Base-by-base conservation (phyloP, 2,888 invertebrate genomes). In the Hemithea aestivaria region DNA sequence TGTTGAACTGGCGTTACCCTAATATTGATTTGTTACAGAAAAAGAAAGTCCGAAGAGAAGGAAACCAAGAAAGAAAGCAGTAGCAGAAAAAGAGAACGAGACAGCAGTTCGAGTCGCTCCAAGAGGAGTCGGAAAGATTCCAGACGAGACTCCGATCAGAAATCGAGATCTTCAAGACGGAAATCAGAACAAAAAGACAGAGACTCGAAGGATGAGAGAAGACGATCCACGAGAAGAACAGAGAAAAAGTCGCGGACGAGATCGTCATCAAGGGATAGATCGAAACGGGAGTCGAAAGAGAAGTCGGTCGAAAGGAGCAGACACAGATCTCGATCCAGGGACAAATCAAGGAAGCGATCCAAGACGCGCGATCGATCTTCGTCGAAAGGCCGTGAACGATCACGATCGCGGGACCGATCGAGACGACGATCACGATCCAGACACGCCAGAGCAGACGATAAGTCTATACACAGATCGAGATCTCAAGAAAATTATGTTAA, bases 401-500 rank as follows among this genome's bases (percentile, higher is more conserved):
- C 78, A 7, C 48, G 52, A 1, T 66, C 66, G 2, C 55, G 56
- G 2, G 55, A 45, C n/a, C 62, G 62, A 1, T 60, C 71, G 4
- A 55, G 59, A 2, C 62, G 62, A 2, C 58, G 67, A 1, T 65
- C 68, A 0, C 64, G 55, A 2, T 66, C 70, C 1, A 73, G 72
- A 37, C 72, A 61, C 11, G 41, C 48, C 7, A 73, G 67, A 30
- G 57, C 58, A 2, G 81, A 78, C 1, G 81, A 78, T 1, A 74
- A 70, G 39, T 45, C 54, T 7, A 72, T 71, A 49, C 69, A 64
- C 23, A 73, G 85, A 16, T 87, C 85, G 7, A 66, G 70, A 57
- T 85, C 85, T 42, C 85, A 87, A 57, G 85, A 84, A 25, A 66
- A 65, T 30, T 66, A 59, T 39, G 68, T 48, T 40, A 82, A 82